Conservation (phyloP, 2,888 invertebrate species). For the Leuctra nigra region DNA sequence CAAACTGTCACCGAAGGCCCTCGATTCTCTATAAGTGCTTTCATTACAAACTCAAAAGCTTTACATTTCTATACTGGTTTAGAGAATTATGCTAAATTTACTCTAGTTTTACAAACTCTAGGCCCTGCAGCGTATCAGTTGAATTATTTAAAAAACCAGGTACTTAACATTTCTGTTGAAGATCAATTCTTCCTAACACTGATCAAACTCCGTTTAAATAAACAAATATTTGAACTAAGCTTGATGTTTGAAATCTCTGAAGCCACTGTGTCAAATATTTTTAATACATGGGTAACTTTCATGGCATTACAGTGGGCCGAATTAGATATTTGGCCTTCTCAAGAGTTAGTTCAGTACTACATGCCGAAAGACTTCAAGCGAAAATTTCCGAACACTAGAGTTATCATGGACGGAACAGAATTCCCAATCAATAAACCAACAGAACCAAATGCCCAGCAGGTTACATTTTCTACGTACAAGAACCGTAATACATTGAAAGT, state of each 20-base stretch:
- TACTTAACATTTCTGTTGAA: slow-evolving; percentile 8
- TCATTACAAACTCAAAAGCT: not conserved
- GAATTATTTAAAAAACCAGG: slow-evolving; percentile 19
- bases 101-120: slow-evolving; percentile 21
- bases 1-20: not conserved
- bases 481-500: slow-evolving; percentile 30
- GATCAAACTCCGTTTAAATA: slow-evolving; percentile 27
- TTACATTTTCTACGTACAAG: slow-evolving; percentile 31
- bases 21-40: not conserved
- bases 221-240: slow-evolving; percentile 23
- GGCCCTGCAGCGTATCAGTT: slow-evolving; percentile 17
- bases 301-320: slow-evolving; percentile 26
- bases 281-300: slow-evolving; percentile 29
- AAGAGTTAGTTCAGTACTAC: slow-evolving; percentile 27
- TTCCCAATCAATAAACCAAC: slow-evolving; percentile 24
- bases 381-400: slow-evolving; percentile 27
- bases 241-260: slow-evolving; percentile 25
- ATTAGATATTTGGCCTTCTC: slow-evolving; percentile 28
- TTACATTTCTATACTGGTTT: slow-evolving; percentile 25
- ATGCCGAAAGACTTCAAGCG: slow-evolving; percentile 29
- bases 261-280: slow-evolving; percentile 27
- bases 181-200: slow-evolving; percentile 26
- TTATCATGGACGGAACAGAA: slow-evolving; percentile 30
- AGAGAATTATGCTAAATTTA: slow-evolving; percentile 25
- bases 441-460: slow-evolving; percentile 29